These are phyloP conservation scores for Ormyrus nitidulus DNA, from an alignment of 2,888 invertebrate genomes.

Conservation along the genomic window DNA sequence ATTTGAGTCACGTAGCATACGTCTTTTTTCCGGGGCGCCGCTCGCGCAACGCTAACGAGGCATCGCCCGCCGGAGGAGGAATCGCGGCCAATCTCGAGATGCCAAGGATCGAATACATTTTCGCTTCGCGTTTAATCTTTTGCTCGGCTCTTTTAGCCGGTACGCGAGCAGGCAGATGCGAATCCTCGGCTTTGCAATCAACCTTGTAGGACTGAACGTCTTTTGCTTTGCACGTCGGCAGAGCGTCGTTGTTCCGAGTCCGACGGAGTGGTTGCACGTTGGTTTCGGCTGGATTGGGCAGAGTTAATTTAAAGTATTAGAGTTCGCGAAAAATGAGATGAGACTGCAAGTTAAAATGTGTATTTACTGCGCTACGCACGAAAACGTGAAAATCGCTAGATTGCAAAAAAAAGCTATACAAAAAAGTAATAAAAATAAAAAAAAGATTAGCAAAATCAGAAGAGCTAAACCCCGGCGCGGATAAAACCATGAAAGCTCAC, in stretches of 20 bases:
- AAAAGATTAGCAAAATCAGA: background rate
- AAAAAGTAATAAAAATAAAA: background rate
- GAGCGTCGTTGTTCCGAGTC: too few species aligned
- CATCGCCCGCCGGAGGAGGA: constrained; percentile 56
- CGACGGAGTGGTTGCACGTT: too few species aligned
- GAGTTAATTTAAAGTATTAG: too few species aligned
- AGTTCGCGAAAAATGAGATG: background rate
- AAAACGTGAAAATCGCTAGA: background rate
- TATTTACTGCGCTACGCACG: background rate
- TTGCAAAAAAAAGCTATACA: background rate
- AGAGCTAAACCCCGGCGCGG: background rate
- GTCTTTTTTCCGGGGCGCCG: constrained; percentile 63
- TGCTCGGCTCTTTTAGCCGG: background rate
- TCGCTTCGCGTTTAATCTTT: constrained; percentile 54
- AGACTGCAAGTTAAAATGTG: background rate
- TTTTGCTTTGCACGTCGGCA: too few species aligned
- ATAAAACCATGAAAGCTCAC: background rate
- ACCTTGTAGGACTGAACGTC: background rate
- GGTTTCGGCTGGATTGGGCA: too few species aligned
- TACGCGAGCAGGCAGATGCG: constrained; percentile 1
- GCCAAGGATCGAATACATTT: constrained; percentile 54
- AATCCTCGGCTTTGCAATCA: constrained; percentile 32
- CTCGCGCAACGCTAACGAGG: constrained; percentile 66
- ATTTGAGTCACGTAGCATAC: constrained; percentile 72
- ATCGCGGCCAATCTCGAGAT: constrained; percentile 55